Evolutionary conservation across 2,113 vertebrate genomes (phyloP).

Genomic region (Barnardius zonarius): DNA sequence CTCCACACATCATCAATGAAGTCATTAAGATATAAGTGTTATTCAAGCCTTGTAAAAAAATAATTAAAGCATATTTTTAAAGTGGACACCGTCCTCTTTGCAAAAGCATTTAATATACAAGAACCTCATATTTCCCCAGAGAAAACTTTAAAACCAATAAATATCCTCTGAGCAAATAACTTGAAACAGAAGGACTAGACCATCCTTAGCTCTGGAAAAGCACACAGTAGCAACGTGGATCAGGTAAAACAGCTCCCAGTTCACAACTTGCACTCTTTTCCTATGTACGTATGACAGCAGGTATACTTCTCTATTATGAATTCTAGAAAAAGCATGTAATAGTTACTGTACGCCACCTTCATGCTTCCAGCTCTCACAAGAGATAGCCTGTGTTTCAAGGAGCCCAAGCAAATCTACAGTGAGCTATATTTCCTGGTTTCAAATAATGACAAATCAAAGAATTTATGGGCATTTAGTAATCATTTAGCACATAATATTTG

Average conservation of each 20-base stretch:
- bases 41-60: neutral
- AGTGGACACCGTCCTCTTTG: neutral
- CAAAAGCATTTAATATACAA: neutral
- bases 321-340: neutral
- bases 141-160: neutral
- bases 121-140: neutral
- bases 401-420: neutral
- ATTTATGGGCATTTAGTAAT: neutral
- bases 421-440: neutral
- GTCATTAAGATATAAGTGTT: neutral
- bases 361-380: neutral
- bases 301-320: neutral
- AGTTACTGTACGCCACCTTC: neutral
- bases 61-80: neutral
- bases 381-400: neutral
- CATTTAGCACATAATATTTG: neutral
- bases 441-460: neutral
- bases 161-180: neutral
- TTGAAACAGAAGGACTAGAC: neutral
- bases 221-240: neutral
- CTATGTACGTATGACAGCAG: rapidly evolving
- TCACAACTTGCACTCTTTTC: neutral
- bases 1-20: neutral
- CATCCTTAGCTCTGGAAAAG: neutral
- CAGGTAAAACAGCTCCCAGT: neutral